Evolutionary conservation across 2,888 invertebrate species (phyloP).

Genomic region (Globia sparganii): DNA sequence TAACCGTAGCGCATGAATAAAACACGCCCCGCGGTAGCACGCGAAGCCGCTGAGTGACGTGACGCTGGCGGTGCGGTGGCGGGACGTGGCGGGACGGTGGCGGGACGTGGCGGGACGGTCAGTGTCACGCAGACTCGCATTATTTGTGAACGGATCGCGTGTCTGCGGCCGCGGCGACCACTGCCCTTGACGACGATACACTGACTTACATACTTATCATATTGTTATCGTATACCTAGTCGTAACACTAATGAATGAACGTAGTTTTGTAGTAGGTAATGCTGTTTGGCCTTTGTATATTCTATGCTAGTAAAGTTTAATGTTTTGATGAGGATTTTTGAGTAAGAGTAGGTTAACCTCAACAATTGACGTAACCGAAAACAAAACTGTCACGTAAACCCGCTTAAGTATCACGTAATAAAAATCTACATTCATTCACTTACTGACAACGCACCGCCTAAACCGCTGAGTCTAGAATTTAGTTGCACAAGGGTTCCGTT

Average conservation of each 20-base stretch:
- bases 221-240: not conserved
- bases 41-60: constrained; percentile 13
- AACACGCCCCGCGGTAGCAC: not conserved
- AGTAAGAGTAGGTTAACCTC: not conserved
- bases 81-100: not conserved
- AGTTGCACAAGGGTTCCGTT: too few relatives aligned
- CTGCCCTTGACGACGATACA: constrained; percentile 28
- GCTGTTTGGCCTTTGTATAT: not conserved
- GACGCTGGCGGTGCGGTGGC: not conserved
- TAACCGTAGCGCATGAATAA: constrained; percentile 26
- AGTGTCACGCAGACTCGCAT: constrained; percentile 25
- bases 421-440: too few relatives aligned
- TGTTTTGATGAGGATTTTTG: not conserved
- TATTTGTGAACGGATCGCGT: constrained; percentile 40
- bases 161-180: constrained; percentile 18
- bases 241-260: not conserved
- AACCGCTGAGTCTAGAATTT: too few relatives aligned
- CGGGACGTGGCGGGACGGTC: constrained; percentile 4
- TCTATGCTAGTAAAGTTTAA: too few relatives aligned
- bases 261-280: not conserved
- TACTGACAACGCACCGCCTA: too few relatives aligned
- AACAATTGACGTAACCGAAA: not conserved
- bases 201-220: constrained; percentile 6
- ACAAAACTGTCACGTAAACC: too few relatives aligned
- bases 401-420: too few relatives aligned